Conservation (phyloP, 2,113 vertebrate species). For the Thermophis baileyi region DNA sequence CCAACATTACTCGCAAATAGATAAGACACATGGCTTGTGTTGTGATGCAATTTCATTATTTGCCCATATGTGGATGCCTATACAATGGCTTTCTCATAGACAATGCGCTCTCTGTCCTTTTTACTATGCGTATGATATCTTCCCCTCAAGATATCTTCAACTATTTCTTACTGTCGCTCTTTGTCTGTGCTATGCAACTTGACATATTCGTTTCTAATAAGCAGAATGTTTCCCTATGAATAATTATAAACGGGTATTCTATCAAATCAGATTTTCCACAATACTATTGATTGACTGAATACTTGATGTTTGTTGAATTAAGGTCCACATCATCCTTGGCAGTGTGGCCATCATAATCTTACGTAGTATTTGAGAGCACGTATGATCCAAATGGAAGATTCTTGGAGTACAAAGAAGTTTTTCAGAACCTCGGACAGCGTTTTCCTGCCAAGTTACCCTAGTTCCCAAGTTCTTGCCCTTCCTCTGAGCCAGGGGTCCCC, state of each 20-base stretch:
- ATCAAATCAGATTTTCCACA: not conserved
- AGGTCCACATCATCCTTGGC: not conserved
- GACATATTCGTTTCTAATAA: not conserved
- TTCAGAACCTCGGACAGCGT: not conserved
- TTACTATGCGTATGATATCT: not conserved
- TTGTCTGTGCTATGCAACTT: not conserved
- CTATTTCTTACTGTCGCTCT: not conserved
- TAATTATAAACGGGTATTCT: not conserved
- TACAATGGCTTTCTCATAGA: not conserved
- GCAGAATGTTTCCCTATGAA: not conserved
- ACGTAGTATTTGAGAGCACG: not conserved
- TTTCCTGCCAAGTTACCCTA: not conserved
- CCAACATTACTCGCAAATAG: not conserved
- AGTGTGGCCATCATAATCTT: not conserved
- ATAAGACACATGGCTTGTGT: not conserved
- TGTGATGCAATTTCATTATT: not conserved
- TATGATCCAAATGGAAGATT: not conserved
- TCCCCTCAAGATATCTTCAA: not conserved
- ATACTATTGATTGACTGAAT: not conserved
- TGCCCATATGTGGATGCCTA: not conserved
- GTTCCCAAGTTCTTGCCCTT: not conserved
- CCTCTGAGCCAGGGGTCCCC: no score
- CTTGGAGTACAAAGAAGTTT: not conserved
- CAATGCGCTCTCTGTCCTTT: not conserved
- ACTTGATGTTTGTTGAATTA: not conserved